phyloP scores from a whole-genome alignment of 1,140 invertebrate genomes.

The Plodia interpunctella region DNA sequence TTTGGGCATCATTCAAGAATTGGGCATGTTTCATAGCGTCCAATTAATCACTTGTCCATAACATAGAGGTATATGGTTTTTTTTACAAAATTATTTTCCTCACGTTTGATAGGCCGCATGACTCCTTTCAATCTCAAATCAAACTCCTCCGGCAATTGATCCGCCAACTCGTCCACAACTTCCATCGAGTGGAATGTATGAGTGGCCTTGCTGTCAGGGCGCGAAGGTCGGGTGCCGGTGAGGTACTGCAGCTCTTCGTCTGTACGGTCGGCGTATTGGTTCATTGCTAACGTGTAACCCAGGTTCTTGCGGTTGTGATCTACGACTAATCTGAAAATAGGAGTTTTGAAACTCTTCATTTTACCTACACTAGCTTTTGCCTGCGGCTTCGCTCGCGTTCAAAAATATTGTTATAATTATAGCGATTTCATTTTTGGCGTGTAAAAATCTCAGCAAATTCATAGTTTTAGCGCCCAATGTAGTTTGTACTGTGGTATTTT shows the following conservation, averaged over 20 bases:
- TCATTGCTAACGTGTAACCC: constrained; percentile 42
- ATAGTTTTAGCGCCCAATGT: too few relatives aligned
- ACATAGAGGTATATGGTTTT: too few relatives aligned
- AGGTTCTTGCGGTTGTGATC: constrained; percentile 47
- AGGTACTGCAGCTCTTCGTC: constrained; percentile 33
- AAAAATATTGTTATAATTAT: not conserved
- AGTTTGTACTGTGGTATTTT: too few relatives aligned
- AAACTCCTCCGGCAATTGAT: constrained; percentile 80
- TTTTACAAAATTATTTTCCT: too few relatives aligned
- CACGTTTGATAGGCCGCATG: constrained; percentile 94
- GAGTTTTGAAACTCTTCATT: too few relatives aligned
- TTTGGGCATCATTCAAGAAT: too few relatives aligned
- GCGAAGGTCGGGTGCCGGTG: constrained; percentile 22
- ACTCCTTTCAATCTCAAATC: constrained; percentile 93
- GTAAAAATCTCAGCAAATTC: too few relatives aligned
- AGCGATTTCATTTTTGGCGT: too few relatives aligned
- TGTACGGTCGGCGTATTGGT: constrained; percentile 48
- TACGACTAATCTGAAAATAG: constrained; percentile 22
- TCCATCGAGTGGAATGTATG: constrained; percentile 79
- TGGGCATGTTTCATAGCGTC: too few relatives aligned
- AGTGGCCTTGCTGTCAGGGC: constrained; percentile 64
- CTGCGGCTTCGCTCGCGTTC: not conserved
- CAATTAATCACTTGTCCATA: too few relatives aligned
- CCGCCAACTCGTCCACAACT: constrained; percentile 34
- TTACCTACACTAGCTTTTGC: not conserved